Conservation (phyloP, 2,888 invertebrate genomes). For the Nemoura dubitans region DNA sequence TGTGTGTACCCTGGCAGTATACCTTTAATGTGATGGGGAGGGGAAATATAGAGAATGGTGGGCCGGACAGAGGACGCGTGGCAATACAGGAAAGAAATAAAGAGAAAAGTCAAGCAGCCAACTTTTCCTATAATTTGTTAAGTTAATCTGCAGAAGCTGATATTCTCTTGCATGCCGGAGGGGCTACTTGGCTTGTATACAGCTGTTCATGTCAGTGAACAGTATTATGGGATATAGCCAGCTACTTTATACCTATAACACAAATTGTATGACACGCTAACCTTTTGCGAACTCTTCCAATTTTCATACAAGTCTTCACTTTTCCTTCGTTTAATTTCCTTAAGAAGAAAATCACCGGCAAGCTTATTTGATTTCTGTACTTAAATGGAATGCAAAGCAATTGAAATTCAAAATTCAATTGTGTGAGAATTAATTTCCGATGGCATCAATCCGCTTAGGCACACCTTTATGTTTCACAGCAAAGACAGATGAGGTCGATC, state of each 20-base stretch:
- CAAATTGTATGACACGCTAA: too few relatives aligned
- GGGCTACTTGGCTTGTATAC: neutral
- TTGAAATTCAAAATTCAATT: too few relatives aligned
- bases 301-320: too few relatives aligned
- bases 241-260: too few relatives aligned
- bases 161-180: neutral
- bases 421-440: too few relatives aligned
- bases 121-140: constrained; percentile 26
- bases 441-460: too few relatives aligned
- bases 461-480: neutral
- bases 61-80: constrained; percentile 3
- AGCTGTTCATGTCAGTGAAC: neutral
- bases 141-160: constrained; percentile 4
- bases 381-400: too few relatives aligned
- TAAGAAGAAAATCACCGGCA: too few relatives aligned
- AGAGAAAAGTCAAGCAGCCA: constrained; percentile 7
- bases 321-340: too few relatives aligned
- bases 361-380: too few relatives aligned
- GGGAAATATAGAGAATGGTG: neutral
- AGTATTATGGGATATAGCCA: too few relatives aligned
- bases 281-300: too few relatives aligned
- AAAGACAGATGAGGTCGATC: neutral
- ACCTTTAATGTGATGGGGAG: constrained; percentile 35
- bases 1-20: neutral
- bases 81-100: constrained; percentile 24